Evolutionary conservation across 2,888 invertebrate species (phyloP), one percentile per base, ranked within the genome.

Genomic region (Andrena bicolor): DNA sequence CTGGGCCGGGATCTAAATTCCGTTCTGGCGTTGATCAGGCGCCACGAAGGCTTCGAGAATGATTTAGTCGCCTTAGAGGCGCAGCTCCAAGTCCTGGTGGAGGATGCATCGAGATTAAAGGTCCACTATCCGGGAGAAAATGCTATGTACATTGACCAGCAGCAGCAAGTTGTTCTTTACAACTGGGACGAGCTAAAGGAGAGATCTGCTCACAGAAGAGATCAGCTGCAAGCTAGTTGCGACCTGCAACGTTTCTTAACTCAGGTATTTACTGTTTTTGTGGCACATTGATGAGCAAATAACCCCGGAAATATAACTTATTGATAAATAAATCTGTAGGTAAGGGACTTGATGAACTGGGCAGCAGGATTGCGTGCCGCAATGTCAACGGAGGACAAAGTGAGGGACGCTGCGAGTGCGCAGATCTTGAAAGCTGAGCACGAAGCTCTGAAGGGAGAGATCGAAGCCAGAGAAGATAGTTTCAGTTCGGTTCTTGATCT

Each of bases 31-130:
- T 95, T 98, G 80, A 95, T 97, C 56, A 95, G 99, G 71, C 97
- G 97, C 87, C 99, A 99, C 92, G 99, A 99, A 94, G 97, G 97
- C 0, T 97, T 98, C 87, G 98, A 99, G 94, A 99, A 98, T 92
- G 99, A 99, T 93, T 94, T 99, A 76, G 97, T 97, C 0, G 98
- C 99, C 0, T 95, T 99, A 23, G 99, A 99, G 91, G 98, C 98
- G 0, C 98, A 98, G 93, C 94, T 98, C 49, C 97, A 97, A 94
- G 96, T 99, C 1, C 94, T 99, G 2, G 97, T 99, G 66, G 99
- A 99, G 91, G 99, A 99, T 93, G 98, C 99, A 0, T 96, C 97
- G 0, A 96, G 98, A 69, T 95, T 99, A 56, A 98, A 98, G 94
- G 96, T 96, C 20, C 95, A 97, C 49, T 99, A 99, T 94, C 99